Evolutionary conservation across 2,888 invertebrate species (phyloP).

Genomic region (Leptinotarsa haldemani): DNA sequence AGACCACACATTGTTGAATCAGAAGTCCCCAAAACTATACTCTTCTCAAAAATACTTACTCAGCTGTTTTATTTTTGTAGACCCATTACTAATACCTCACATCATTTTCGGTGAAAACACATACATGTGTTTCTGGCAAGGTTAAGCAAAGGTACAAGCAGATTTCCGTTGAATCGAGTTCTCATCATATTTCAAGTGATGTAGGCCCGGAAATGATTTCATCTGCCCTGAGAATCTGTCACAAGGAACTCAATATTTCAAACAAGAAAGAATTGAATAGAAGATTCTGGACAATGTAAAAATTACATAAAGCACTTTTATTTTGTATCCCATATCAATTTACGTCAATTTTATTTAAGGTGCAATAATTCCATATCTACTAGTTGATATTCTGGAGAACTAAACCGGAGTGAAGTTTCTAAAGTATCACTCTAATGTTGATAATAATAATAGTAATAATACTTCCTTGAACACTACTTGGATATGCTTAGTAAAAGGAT

Average conservation of each 20-base stretch:
- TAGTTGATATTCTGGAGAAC: too few species aligned
- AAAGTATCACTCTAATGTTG: too few species aligned
- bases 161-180: slow-evolving; percentile 50
- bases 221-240: slow-evolving; percentile 17
- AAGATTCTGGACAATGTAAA: too few species aligned
- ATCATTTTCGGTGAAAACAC: not conserved
- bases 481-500: too few species aligned
- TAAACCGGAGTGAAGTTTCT: too few species aligned
- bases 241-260: not conserved
- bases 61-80: slow-evolving; percentile 10
- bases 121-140: slow-evolving; percentile 35
- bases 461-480: too few species aligned
- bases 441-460: too few species aligned
- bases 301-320: too few species aligned
- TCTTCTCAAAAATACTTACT: not conserved
- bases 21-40: not conserved
- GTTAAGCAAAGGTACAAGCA: slow-evolving; percentile 43
- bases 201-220: slow-evolving; percentile 27
- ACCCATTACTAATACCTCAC: not conserved
- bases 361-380: too few species aligned
- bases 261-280: too few species aligned
- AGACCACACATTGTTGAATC: not conserved
- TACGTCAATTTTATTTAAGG: too few species aligned
- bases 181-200: slow-evolving; percentile 41
- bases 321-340: too few species aligned